Evolutionary conservation across 2,113 vertebrate genomes (phyloP), one percentile per base, ranked within the genome.

Genomic region (Passer montanus): DNA sequence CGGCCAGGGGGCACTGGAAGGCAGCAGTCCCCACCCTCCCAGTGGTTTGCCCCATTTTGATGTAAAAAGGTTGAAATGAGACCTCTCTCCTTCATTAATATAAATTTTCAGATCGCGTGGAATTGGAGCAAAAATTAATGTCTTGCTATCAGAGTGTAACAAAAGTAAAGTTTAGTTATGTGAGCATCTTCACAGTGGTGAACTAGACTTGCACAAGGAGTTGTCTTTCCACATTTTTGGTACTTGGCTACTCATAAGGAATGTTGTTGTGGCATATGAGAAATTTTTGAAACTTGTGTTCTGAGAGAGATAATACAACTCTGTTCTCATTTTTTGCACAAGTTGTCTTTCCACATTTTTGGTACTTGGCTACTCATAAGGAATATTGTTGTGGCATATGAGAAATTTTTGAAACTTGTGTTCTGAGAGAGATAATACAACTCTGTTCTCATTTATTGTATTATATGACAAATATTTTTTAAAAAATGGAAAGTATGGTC

Each of bases 121-220:
- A 80, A 86, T 96, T 95, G 92, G 84, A 95, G 91, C 77, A 95
- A 90, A 94, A 77, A 17, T 94, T 79, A 43, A 93, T 55, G 15
- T 39, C 15, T 79, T 63, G 35, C 39, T 6, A 0, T 27, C 44
- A 52, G 72, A 67, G 21, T 37, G 2, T 90, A 86, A 89, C 27
- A 83, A 14, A 85, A 97, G 84, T 94, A n/a, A 92, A 89, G 75
- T 59, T 96, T 81, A 89, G 94, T 96, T 97, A 73, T 87, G 68
- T 84, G 78, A 94, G 68, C n/a, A 17, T 60, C 60, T 94, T 84
- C 89, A 89, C 68, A 82, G 64, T 62, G 84, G 64, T 89, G 77
- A 87, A 46, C 84, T 58, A 53, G 78, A 91, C 84, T 95, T 10
- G 56, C 85, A 69, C 91, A 94, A 27, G 87, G 86, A 94, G 72